Percentiles rank a stretch among this genome's conserved stretches.
phyloP scores from a whole-genome alignment of 2,888 invertebrate species.

The Cremastobaeus sp. region DNA sequence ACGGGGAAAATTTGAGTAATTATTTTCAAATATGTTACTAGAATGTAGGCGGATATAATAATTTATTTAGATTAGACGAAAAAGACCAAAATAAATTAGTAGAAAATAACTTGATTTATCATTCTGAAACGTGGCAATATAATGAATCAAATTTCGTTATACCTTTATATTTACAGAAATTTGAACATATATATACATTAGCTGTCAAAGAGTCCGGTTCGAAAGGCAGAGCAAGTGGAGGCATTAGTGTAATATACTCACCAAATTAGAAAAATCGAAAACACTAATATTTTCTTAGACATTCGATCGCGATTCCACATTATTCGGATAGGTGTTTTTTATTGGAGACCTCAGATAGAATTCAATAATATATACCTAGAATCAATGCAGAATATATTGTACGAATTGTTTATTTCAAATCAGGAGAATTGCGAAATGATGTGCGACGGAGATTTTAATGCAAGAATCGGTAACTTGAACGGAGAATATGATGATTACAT shows the following conservation, averaged over 20 bases:
- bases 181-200: slow-evolving; percentile 8
- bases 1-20: neutral
- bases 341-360: slow-evolving; percentile 4
- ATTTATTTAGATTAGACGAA: neutral
- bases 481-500: neutral
- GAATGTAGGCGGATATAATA: slow-evolving; percentile 9
- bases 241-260: slow-evolving; percentile 8
- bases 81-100: neutral
- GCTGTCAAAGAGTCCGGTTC: neutral
- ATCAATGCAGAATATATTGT: neutral
- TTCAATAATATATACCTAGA: neutral
- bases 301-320: too few relatives aligned
- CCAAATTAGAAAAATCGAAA: too few relatives aligned
- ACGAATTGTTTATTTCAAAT: neutral
- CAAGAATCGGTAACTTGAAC: too few relatives aligned
- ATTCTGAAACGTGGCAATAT: slow-evolving; percentile 7
- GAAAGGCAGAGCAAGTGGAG: slow-evolving; percentile 12
- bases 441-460: too few relatives aligned
- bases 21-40: neutral
- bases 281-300: too few relatives aligned
- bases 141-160: neutral
- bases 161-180: slow-evolving; percentile 1
- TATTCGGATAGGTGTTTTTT: too few relatives aligned
- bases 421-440: neutral
- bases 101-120: slow-evolving; percentile 4